phyloP scores from a whole-genome alignment of 2,113 vertebrate genomes.

The Talpa occidentalis region DNA sequence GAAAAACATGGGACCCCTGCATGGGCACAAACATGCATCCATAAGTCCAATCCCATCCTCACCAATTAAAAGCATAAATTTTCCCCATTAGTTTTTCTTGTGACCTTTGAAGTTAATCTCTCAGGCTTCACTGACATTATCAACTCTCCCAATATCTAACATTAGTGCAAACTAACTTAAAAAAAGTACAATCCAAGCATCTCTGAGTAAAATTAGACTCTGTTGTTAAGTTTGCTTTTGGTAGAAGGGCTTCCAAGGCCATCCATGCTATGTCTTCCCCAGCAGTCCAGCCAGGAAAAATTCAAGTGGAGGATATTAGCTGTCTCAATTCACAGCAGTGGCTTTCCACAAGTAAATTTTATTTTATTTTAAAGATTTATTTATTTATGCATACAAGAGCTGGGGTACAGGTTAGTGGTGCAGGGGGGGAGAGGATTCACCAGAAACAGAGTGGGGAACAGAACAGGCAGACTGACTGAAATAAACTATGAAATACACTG shows the following conservation, averaged over 20 bases:
- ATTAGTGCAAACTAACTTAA: slow-evolving; percentile 73
- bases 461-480: too few relatives aligned
- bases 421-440: too few relatives aligned
- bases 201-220: slow-evolving; percentile 74
- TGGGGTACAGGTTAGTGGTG: too few relatives aligned
- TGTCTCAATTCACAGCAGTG: not conserved
- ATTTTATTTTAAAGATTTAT: too few relatives aligned
- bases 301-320: not conserved
- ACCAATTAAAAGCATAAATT: slow-evolving; percentile 63
- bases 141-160: slow-evolving; percentile 53
- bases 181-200: slow-evolving; percentile 74
- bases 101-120: slow-evolving; percentile 51
- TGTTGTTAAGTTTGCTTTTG: slow-evolving; percentile 71
- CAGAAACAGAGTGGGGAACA: too few relatives aligned
- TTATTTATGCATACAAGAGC: too few relatives aligned
- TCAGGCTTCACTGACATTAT: not conserved
- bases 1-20: slow-evolving; percentile 22
- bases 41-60: not conserved
- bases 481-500: too few relatives aligned
- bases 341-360: not conserved
- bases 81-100: slow-evolving; percentile 65
- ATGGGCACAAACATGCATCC: not conserved
- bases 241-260: not conserved
- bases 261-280: not conserved
- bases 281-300: not conserved